Evolutionary conservation across 2,888 invertebrate species (phyloP).

Genomic region (Dione juno): DNA sequence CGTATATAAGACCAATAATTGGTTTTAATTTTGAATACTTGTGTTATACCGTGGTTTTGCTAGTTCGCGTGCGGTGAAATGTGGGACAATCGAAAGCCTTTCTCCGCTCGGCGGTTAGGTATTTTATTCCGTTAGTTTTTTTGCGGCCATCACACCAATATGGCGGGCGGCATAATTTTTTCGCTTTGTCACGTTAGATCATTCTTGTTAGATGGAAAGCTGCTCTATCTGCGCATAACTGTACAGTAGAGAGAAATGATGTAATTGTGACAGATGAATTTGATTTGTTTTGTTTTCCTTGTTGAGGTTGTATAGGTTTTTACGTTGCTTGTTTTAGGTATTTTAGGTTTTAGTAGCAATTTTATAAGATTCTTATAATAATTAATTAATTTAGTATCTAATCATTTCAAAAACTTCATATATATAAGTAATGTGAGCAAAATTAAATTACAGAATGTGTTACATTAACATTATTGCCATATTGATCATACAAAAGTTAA

Average conservation of each 20-base stretch:
- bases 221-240: conserved; percentile 76
- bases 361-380: not conserved
- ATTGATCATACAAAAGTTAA: not conserved
- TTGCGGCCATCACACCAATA: conserved; percentile 80
- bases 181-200: conserved; percentile 83
- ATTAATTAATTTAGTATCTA: too few relatives aligned
- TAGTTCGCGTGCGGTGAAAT: conserved; percentile 79
- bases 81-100: conserved; percentile 84
- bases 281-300: conserved; percentile 18
- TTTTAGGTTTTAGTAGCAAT: not conserved
- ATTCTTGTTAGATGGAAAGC: conserved; percentile 82
- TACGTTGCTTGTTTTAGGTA: not conserved
- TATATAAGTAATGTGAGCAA: not conserved
- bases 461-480: not conserved
- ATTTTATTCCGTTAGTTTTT: conserved; percentile 84
- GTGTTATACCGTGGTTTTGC: conserved; percentile 64
- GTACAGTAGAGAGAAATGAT: conserved; percentile 70
- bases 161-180: conserved; percentile 79
- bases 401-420: not conserved
- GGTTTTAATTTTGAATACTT: conserved; percentile 52
- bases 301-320: not conserved
- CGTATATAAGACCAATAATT: conserved; percentile 61
- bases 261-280: conserved; percentile 66
- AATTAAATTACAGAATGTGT: too few relatives aligned
- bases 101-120: conserved; percentile 79